phyloP scores from a whole-genome alignment of 2,888 invertebrate genomes.

The Abscondita cerata region DNA sequence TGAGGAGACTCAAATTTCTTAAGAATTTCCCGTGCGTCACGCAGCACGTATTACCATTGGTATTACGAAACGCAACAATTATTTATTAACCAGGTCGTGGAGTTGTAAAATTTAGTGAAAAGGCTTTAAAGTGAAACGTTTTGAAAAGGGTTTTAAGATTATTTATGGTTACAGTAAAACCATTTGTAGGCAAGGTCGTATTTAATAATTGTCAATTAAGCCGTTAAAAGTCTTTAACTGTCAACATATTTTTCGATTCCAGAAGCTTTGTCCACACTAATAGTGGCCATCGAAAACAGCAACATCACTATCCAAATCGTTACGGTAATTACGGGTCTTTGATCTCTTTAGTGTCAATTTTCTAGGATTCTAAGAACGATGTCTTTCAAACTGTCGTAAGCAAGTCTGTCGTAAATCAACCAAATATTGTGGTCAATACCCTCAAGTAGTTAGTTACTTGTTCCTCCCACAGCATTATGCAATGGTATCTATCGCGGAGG shows the following conservation, averaged over 20 bases:
- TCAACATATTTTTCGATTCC: conserved; percentile 16
- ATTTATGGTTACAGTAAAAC: conserved; percentile 67
- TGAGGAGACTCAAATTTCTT: no score
- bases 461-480: conserved; percentile 31
- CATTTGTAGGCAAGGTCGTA: conserved; percentile 65
- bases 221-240: conserved; percentile 31
- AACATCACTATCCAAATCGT: conserved; percentile 41
- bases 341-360: conserved; percentile 23
- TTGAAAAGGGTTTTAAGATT: conserved; percentile 13
- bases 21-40: conserved; percentile 4
- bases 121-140: no score
- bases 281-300: conserved; percentile 3
- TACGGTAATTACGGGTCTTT: conserved; percentile 49
- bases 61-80: not conserved
- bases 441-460: conserved; percentile 11
- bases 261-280: conserved; percentile 1
- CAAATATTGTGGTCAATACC: conserved; percentile 32
- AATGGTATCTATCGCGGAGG: conserved; percentile 19
- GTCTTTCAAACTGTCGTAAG: conserved; percentile 15
- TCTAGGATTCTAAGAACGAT: conserved; percentile 15
- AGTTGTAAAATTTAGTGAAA: no score
- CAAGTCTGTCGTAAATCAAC: conserved; percentile 41
- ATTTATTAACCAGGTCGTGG: no score
- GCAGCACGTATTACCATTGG: no score
- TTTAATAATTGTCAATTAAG: conserved; percentile 61